Conservation (phyloP, 1,140 invertebrate genomes). For the Akabosia matsudoensis region DNA sequence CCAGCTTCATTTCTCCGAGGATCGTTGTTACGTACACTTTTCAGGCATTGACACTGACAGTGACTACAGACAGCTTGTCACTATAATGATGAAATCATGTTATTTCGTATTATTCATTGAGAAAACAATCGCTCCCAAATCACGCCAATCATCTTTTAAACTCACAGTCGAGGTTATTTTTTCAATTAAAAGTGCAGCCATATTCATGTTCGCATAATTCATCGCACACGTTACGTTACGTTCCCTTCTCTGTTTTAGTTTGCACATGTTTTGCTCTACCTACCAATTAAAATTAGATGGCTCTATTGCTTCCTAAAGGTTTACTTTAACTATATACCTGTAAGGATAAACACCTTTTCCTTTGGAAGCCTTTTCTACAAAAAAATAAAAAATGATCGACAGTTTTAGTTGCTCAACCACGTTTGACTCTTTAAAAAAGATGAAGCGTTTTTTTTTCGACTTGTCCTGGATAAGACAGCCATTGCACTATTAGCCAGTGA, state of each 20-base stretch:
- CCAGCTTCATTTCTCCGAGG: neutral
- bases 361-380: slow-evolving; percentile 3
- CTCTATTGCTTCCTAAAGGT: no score
- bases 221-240: no score
- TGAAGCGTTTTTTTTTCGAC: neutral
- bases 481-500: neutral
- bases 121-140: no score
- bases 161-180: no score
- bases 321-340: no score
- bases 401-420: neutral
- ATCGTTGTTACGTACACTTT: neutral
- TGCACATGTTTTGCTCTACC: no score
- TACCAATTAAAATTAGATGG: no score
- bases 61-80: neutral
- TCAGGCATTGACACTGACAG: no score
- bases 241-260: no score
- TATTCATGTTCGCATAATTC: no score
- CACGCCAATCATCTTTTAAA: no score
- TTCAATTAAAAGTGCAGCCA: no score
- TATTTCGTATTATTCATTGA: neutral
- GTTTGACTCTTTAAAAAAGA: neutral
- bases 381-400: slow-evolving; percentile 3
- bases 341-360: neutral
- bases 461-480: neutral
- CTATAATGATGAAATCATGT: neutral